These are phyloP conservation scores for Ditylenchus dipsaci DNA, from an alignment of 1,140 invertebrate genomes.

Conservation along the genomic window DNA sequence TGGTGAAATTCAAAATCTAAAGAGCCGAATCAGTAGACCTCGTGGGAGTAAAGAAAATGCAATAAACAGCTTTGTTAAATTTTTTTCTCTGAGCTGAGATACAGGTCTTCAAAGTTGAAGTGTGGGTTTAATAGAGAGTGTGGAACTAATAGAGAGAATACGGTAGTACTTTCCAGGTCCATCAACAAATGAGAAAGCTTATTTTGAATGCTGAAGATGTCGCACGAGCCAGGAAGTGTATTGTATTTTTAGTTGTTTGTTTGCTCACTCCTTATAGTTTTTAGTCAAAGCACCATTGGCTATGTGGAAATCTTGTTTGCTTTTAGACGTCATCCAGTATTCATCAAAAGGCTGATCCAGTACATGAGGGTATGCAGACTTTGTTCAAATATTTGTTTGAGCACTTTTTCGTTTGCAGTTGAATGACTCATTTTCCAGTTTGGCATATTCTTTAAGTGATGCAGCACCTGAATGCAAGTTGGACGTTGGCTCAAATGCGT, in stretches of 20 bases:
- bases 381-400: background rate
- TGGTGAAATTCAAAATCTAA: no score
- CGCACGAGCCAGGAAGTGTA: background rate
- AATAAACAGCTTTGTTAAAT: no score
- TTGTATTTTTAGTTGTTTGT: background rate
- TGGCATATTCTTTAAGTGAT: no score
- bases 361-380: conserved; percentile 2
- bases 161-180: conserved; percentile 13
- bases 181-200: background rate
- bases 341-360: conserved; percentile 1
- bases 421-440: no score
- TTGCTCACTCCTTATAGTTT: background rate
- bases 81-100: no score
- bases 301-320: background rate
- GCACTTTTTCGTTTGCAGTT: background rate
- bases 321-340: conserved; percentile 2
- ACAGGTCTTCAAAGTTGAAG: no score
- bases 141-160: no score
- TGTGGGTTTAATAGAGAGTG: no score
- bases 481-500: no score
- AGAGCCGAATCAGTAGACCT: no score
- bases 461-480: no score
- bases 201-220: conserved; percentile 15
- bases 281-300: background rate
- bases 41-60: no score